Conservation (phyloP, 2,797 vertebrate species). For the Pseudopleuronectes americanus region DNA sequence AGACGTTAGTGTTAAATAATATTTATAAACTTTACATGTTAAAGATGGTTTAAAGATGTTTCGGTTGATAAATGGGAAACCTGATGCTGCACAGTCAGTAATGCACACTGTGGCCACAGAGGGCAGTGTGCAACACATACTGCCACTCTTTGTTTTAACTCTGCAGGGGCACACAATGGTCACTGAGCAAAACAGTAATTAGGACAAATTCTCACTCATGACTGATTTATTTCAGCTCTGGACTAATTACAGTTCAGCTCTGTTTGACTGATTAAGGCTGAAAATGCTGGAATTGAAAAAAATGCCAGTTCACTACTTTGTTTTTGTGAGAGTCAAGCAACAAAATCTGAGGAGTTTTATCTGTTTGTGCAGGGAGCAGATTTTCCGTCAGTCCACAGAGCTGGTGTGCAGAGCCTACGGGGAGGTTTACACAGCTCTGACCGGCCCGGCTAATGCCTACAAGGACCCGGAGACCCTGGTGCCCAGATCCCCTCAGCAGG, state of each 20-base stretch:
- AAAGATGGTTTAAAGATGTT: too few species aligned
- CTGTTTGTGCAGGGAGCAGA: constrained; percentile 88
- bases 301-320: constrained; percentile 3
- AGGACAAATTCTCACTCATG: constrained; percentile 46
- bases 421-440: constrained; percentile 90
- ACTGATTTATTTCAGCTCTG: constrained; percentile 41
- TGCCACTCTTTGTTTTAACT: constrained; percentile 40
- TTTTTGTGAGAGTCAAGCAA: neutral
- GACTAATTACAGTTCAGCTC: constrained; percentile 28
- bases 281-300: neutral
- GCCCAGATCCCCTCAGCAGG: constrained; percentile 93
- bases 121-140: constrained; percentile 74
- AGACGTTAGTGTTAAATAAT: too few species aligned
- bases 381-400: constrained; percentile 94
- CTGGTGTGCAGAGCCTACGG: constrained; percentile 93
- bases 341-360: constrained; percentile 22
- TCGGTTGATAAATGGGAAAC: neutral
- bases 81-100: constrained; percentile 17
- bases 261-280: constrained; percentile 10
- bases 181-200: constrained; percentile 43
- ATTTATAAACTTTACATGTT: neutral
- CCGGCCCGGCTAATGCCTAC: constrained; percentile 87
- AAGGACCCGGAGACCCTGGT: constrained; percentile 90
- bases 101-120: constrained; percentile 61
- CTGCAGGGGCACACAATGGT: constrained; percentile 31